Percentiles rank a stretch among this genome's conserved stretches.
phyloP scores from a whole-genome alignment of 2,797 vertebrate species.

The Masticophis lateralis region DNA sequence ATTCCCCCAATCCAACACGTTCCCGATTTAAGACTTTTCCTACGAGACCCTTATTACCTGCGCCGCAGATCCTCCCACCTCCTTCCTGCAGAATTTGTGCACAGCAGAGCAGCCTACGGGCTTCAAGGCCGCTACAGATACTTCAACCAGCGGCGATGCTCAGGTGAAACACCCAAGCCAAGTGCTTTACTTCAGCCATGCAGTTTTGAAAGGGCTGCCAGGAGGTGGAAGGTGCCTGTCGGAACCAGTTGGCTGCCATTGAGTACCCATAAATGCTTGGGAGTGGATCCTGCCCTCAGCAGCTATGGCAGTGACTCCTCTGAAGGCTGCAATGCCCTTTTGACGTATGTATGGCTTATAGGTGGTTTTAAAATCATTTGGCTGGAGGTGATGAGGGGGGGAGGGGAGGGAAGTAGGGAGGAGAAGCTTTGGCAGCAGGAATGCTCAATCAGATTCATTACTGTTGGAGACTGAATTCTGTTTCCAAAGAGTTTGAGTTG shows the following conservation, averaged over 20 bases:
- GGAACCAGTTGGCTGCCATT: constrained; percentile 54
- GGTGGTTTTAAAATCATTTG: background rate
- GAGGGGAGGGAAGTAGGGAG: background rate
- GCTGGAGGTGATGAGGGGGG: background rate
- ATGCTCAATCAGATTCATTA: accelerated
- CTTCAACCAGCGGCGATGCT: constrained; percentile 68
- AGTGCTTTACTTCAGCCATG: constrained; percentile 57
- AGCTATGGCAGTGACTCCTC: constrained; percentile 60
- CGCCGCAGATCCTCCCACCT: constrained; percentile 75
- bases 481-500: background rate
- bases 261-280: background rate
- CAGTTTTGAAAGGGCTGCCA: constrained; percentile 55
- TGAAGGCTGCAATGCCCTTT: constrained; percentile 80
- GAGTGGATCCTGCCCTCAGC: constrained; percentile 11
- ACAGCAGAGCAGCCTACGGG: constrained; percentile 56
- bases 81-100: constrained; percentile 67
- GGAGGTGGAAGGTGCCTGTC: constrained; percentile 26
- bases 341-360: constrained; percentile 80
- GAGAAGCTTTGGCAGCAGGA: background rate
- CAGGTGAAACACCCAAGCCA: constrained; percentile 24
- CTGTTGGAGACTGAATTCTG: background rate
- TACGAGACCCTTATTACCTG: constrained; percentile 74
- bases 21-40: constrained; percentile 53
- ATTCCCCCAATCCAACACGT: constrained; percentile 27
- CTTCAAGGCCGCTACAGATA: constrained; percentile 72